A percentile compares a stretch with the other conserved stretches of the same genome.
Conservation (phyloP, 2,797 vertebrate genomes). For the Dicrostonyx torquatus region DNA sequence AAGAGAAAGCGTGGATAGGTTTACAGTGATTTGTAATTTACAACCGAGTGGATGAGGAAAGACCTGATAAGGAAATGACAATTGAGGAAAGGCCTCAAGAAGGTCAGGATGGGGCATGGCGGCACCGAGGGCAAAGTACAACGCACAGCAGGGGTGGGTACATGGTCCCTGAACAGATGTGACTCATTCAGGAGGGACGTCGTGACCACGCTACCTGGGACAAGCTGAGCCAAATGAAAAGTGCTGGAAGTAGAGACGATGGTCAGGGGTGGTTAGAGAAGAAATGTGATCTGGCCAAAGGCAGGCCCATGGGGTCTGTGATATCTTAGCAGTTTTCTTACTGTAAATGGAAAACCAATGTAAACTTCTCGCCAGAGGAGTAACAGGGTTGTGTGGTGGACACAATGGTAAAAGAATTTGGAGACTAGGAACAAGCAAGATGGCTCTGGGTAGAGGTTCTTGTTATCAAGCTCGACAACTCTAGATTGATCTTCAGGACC, state of each 20-base stretch:
- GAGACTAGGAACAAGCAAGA: neutral
- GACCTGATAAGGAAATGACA: neutral
- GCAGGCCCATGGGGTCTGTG: neutral
- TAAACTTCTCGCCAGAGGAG: neutral
- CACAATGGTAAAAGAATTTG: neutral
- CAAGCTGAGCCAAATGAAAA: neutral
- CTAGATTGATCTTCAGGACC: neutral
- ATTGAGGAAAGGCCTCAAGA: slow-evolving; percentile 11
- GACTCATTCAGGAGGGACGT: neutral
- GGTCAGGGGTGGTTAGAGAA: neutral
- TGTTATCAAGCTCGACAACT: neutral
- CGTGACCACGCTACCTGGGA: neutral
- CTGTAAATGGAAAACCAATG: neutral
- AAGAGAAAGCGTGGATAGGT: neutral
- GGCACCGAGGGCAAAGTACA: neutral
- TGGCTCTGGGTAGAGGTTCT: neutral
- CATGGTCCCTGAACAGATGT: neutral
- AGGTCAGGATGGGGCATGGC: neutral
- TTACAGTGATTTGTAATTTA: slow-evolving; percentile 19
- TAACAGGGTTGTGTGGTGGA: neutral
- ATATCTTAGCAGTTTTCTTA: neutral
- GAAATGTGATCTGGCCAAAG: neutral
- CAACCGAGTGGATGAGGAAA: neutral
- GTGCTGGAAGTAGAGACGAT: neutral
- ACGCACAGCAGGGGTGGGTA: neutral